phyloP scores from a whole-genome alignment of 2,888 invertebrate species.

The Atrina japonica region DNA sequence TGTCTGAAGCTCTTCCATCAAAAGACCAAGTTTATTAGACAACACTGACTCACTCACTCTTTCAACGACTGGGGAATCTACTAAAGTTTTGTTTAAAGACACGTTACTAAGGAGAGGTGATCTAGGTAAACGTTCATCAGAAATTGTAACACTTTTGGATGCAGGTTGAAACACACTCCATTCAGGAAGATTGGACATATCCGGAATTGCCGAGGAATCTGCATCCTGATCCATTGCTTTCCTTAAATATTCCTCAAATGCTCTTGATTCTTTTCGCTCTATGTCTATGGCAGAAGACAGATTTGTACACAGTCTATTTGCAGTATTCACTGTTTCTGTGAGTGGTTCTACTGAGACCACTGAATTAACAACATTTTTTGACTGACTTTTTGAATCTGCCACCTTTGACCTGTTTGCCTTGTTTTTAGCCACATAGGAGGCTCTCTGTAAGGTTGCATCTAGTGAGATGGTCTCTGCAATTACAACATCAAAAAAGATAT shows the following conservation, averaged over 20 bases:
- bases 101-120: neutral
- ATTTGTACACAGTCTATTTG: constrained; percentile 35
- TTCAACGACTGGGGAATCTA: constrained; percentile 27
- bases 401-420: constrained; percentile 1
- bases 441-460: constrained; percentile 45
- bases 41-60: constrained; percentile 45
- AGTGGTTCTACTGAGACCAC: constrained; percentile 20
- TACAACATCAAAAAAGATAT: no score
- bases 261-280: constrained; percentile 44
- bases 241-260: constrained; percentile 50
- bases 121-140: neutral
- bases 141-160: neutral
- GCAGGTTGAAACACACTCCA: constrained; percentile 21
- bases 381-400: no score
- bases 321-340: constrained; percentile 33
- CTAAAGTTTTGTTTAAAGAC: neutral
- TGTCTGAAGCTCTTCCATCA: constrained; percentile 52
- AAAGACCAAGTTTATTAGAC: constrained; percentile 40
- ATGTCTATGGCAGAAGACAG: constrained; percentile 34
- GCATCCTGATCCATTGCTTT: constrained; percentile 37
- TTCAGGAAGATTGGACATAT: constrained; percentile 19
- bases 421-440: constrained; percentile 25
- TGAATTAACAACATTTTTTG: neutral
- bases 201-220: constrained; percentile 16
- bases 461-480: constrained; percentile 47